Percentiles rank a stretch among this genome's conserved stretches.
phyloP scores from a whole-genome alignment of 1,140 invertebrate species.

The Trichogramma pretiosum region DNA sequence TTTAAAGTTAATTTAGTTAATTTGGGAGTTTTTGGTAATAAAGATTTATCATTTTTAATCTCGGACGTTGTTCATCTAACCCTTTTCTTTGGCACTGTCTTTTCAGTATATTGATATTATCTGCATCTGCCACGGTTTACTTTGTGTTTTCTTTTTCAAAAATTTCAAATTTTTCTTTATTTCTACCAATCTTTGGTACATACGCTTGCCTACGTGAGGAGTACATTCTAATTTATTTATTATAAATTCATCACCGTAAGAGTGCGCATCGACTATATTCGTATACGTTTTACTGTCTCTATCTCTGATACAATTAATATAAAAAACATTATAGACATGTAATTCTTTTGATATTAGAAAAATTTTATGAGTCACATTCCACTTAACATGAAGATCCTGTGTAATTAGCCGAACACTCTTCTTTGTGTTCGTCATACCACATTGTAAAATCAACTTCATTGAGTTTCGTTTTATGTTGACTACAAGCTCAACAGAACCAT shows the following conservation, averaged over 20 bases:
- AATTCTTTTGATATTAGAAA: constrained; percentile 8
- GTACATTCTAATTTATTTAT: constrained; percentile 4
- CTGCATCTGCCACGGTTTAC: not conserved
- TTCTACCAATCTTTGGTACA: constrained; percentile 1
- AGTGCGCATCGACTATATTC: constrained; percentile 7
- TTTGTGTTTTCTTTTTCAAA: constrained; percentile 1
- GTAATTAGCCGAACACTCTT: constrained; percentile 8
- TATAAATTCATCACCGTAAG: constrained; percentile 12
- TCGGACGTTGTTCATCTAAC: not conserved
- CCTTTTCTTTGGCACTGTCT: not conserved
- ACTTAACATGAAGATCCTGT: constrained; percentile 11
- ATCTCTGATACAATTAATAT: constrained; percentile 4
- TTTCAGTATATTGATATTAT: not conserved
- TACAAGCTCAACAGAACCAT: not conserved
- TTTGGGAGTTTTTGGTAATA: not conserved
- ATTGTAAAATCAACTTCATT: not conserved
- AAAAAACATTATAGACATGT: not conserved
- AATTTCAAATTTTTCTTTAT: constrained; percentile 1
- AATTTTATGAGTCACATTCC: constrained; percentile 11
- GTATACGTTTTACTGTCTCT: constrained; percentile 9
- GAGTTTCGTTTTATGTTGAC: not conserved
- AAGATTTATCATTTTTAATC: not conserved
- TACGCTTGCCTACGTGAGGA: constrained; percentile 3
- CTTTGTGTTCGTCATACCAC: constrained; percentile 2
- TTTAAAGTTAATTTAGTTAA: not conserved